A percentile compares a stretch with the other conserved stretches of the same genome.
Conservation (phyloP, 2,888 invertebrate species). For the Rhopalosiphum nymphaeae region DNA sequence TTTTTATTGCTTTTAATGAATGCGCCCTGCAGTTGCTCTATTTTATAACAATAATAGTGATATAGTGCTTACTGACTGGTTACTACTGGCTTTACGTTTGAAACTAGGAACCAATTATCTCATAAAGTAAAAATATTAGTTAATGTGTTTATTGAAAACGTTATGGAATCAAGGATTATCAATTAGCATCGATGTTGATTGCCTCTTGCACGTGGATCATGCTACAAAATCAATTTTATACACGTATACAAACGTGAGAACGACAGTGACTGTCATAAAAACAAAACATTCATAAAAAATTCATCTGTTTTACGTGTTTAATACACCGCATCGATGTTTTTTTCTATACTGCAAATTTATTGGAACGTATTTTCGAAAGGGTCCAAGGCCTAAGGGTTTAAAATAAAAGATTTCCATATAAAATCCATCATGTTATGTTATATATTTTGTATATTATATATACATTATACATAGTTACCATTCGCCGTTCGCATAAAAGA, state of each 20-base stretch:
- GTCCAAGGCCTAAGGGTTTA: neutral
- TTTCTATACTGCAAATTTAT: neutral
- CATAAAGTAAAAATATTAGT: neutral
- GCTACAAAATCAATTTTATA: neutral
- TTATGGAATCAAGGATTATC: neutral
- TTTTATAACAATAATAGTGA: neutral
- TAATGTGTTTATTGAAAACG: neutral
- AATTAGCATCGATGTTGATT: neutral
- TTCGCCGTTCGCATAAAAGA: neutral
- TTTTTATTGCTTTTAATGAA: neutral
- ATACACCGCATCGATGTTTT: neutral
- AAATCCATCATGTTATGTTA: neutral
- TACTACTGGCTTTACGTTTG: neutral
- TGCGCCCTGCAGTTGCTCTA: neutral
- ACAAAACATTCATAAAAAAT: neutral
- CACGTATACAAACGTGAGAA: neutral
- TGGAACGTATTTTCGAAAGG: neutral
- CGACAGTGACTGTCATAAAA: neutral
- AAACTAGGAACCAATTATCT: neutral
- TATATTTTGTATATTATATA: neutral
- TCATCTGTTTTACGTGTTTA: neutral
- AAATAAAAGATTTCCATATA: neutral
- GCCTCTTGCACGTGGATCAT: neutral
- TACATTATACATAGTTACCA: neutral
- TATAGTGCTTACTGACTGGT: neutral